Base-by-base conservation (phyloP, 2,113 vertebrate genomes). In the Camelus bactrianus region DNA sequence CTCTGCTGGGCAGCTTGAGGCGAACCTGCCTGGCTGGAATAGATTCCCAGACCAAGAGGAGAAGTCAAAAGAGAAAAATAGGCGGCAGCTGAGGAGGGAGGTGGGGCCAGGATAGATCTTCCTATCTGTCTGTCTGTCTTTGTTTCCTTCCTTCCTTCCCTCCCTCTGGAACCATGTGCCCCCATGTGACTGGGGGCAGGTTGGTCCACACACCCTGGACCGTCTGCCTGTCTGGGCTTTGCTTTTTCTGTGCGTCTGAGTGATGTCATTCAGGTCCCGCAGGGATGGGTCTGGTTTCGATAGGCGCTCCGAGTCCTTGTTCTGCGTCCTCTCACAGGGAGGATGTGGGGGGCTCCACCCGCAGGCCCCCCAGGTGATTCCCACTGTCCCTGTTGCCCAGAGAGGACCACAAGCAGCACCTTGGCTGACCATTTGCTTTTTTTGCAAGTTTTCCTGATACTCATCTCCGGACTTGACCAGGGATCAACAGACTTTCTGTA, bases 161-260 rank as follows among this genome's bases (percentile, higher is more conserved):
- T 83, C n/a, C 11, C 38, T 58, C 8, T 50, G 56, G 64, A 85
- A 20, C 85, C 24, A 6, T 7, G 2, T 82, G 46, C 2, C 14
- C 38, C 69, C 2, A 0, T 9, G 16, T 80, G 38, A 26, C 15
- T 8, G 12, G 20, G 60, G 48, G 35, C 26, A 46, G 48, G 32
- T 32, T 38, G 38, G 52, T 19, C 42, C 60, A 0, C 12, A 8
- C 0, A 1, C 20, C 28, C 48, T 11, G 1, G 4, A 35, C 28
- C 4, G 0, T 19, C 65, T 14, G 38, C 19, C 38, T 50, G 8
- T 67, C 62, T 12, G 54, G 35, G 69, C 22, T 10, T 62, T 12
- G 7, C 69, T 28, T 38, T 50, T 60, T 32, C 65, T 15, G 5
- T 48, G 17, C 46, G 16, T 38, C 52, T 28, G 11, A 38, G n/a